A percentile compares a stretch with the other conserved stretches of the same genome.
Evolutionary conservation across 2,797 vertebrate genomes (phyloP).

Genomic region (Hyperoplus lanceolatus): DNA sequence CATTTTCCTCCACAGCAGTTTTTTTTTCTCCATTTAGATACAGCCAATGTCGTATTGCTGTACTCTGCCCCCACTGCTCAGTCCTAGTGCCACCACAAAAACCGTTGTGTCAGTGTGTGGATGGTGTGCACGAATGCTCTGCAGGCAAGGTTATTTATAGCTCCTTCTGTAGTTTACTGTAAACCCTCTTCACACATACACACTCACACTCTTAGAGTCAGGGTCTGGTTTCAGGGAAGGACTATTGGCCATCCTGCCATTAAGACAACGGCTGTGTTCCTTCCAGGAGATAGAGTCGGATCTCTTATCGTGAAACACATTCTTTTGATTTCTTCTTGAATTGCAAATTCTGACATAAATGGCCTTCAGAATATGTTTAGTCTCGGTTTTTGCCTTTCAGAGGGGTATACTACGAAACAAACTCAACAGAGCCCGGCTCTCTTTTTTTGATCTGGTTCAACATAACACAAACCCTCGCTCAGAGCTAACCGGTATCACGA

Average conservation of each 20-base stretch:
- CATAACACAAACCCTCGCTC: too few relatives aligned
- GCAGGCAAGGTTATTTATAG: conserved; percentile 73
- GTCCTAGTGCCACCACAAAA: conserved; percentile 32
- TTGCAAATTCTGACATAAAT: not conserved
- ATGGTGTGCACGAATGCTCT: conserved; percentile 50
- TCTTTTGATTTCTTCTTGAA: not conserved
- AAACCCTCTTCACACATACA: conserved; percentile 61
- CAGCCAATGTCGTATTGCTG: not conserved
- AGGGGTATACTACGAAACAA: too few relatives aligned
- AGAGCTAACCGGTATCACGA: too few relatives aligned
- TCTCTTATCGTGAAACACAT: conserved; percentile 3
- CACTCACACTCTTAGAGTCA: conserved; percentile 21
- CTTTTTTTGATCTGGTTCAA: too few relatives aligned
- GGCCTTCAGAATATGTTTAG: not conserved
- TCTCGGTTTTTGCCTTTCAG: conserved; percentile 6
- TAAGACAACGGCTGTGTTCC: conserved; percentile 43
- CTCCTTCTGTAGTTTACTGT: conserved; percentile 78
- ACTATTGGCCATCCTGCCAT: conserved; percentile 29
- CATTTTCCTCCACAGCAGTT: not conserved
- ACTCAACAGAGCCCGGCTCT: too few relatives aligned
- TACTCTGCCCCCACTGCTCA: conserved; percentile 28
- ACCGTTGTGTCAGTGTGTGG: conserved; percentile 49
- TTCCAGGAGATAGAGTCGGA: conserved; percentile 10
- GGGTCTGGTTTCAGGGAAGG: conserved; percentile 59
- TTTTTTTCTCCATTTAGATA: conserved; percentile 2